Percentiles rank a stretch among this genome's conserved stretches.
Conservation (phyloP, 2,113 vertebrate genomes). For the Ophthalmolycus amberensis region DNA sequence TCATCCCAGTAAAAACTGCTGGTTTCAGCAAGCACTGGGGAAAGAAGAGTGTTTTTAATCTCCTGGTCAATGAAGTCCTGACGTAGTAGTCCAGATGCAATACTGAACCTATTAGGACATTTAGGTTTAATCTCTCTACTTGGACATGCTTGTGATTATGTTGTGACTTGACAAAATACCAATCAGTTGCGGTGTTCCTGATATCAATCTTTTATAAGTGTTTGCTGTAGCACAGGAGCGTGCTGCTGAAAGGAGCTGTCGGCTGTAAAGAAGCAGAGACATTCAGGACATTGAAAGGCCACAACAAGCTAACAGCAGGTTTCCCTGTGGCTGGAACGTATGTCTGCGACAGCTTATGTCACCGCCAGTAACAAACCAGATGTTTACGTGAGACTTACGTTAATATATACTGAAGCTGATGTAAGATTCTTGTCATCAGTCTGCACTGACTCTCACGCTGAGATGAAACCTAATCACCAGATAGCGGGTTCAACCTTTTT, state of each 20-base stretch:
- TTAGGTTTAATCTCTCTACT: not conserved
- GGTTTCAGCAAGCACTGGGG: conserved; percentile 7
- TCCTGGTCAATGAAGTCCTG: not conserved
- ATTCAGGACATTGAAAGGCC: conserved; percentile 15
- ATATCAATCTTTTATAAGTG: not conserved
- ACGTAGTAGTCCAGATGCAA: not conserved
- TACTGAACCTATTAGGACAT: not conserved
- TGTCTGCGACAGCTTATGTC: conserved; percentile 6
- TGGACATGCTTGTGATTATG: not conserved
- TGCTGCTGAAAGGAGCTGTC: not conserved
- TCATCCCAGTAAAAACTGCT: conserved; percentile 51
- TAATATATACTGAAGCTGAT: not conserved
- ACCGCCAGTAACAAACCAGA: conserved; percentile 13
- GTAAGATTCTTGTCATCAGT: not conserved
- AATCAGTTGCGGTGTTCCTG: not conserved
- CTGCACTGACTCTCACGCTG: not conserved
- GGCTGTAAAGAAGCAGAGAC: conserved; percentile 5
- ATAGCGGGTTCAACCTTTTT: not conserved
- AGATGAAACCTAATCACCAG: not conserved
- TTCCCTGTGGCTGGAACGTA: conserved; percentile 7
- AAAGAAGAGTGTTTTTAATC: conserved; percentile 2
- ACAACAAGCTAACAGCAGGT: conserved; percentile 12
- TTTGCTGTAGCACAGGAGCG: not conserved
- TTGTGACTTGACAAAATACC: not conserved
- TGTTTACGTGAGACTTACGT: not conserved